Base-by-base conservation (phyloP, 2,113 vertebrate species). In the Chamaetylas fuelleborni region DNA sequence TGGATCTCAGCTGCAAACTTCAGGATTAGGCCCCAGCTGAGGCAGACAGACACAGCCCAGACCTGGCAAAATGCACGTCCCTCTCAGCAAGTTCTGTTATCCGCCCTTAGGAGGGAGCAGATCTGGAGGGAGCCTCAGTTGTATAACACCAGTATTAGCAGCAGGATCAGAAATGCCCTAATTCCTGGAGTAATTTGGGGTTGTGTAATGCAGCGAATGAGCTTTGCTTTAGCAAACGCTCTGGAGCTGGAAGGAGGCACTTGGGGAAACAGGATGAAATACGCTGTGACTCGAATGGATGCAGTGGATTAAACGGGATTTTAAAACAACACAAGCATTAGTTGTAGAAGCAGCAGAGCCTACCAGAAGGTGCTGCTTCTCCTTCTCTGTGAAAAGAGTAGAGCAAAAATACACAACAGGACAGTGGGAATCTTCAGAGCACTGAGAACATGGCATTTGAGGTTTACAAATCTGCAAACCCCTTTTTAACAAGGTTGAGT, bases 231-330 rank as follows among this genome's bases (percentile, higher is more conserved):
- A 92, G 71, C 76, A 87, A 38, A 22, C 71, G 77, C 73, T 91
- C 43, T 5, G 19, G 66, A 86, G 40, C 1, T 1, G 74, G 81
- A 96, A 93, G 87, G 67, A 91, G 81, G 85, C 87, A 64, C 54
- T 70, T 62, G 56, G 51, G 87, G 81, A 36, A 67, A 79, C 2
- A 11, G 74, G 62, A 77, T 81, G 62, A 90, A 73, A 94, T 42
- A 61, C 2, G 13, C 88, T 84, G 31, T 9, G 25, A 54, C 88
- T 95, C 13, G 6, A 53, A 64, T 84, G 73, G 92, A 67, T 34
- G 50, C 54, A 7, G 81, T 92, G 83, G 94, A 96, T 96, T 95
- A 94, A 86, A 81, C 29, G 11, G 83, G 69, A 94, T 96, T 96
- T 97, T 94, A 53, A 80, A 94, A 70, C 34, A 80, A 43, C 67